phyloP scores from a whole-genome alignment of 2,113 vertebrate species.

The Neotoma lepida region DNA sequence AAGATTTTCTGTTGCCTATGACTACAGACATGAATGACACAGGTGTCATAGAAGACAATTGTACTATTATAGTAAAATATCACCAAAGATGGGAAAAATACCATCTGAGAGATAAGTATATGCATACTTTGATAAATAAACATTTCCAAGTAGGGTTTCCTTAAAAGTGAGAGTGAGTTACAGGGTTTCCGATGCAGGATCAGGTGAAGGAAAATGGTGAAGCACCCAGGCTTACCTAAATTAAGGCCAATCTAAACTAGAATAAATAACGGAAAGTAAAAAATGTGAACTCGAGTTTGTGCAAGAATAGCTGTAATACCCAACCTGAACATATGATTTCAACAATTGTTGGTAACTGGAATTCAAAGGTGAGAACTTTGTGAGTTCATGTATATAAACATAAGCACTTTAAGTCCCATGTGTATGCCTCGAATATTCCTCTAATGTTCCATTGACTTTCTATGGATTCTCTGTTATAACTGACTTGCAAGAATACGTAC shows the following conservation, averaged over 20 bases:
- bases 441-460: background rate
- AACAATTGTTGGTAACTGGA: background rate
- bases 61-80: background rate
- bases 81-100: background rate
- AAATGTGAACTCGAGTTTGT: background rate
- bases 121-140: background rate
- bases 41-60: background rate
- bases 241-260: background rate
- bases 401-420: background rate
- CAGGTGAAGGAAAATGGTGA: background rate
- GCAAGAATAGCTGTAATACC: background rate
- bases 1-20: conserved; percentile 10
- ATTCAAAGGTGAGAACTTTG: background rate
- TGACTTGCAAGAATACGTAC: background rate
- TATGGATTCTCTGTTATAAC: background rate
- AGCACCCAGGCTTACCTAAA: background rate
- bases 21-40: conserved; percentile 25
- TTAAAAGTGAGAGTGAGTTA: background rate
- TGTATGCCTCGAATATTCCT: background rate
- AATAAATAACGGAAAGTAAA: background rate
- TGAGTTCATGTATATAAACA: background rate
- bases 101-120: background rate
- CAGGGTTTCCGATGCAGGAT: background rate
- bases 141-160: background rate
- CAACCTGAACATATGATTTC: conserved; percentile 6